phyloP scores from a whole-genome alignment of 2,888 invertebrate genomes.

The Drosophila imparisetae region DNA sequence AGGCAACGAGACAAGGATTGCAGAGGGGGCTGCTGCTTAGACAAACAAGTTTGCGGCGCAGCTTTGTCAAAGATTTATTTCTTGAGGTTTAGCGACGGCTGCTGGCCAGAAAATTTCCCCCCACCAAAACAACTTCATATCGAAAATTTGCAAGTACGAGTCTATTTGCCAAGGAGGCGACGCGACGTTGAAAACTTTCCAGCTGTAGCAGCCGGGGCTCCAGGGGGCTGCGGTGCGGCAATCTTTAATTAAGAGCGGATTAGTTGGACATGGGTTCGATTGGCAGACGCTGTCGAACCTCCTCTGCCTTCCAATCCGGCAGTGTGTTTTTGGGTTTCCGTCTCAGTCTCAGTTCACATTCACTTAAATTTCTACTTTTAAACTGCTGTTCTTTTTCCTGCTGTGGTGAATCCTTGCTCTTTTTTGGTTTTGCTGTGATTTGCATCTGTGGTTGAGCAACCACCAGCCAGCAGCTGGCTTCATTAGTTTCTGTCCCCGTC shows the following conservation, averaged over 20 bases:
- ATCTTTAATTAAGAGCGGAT: slow-evolving; percentile 85
- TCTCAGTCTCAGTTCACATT: background rate
- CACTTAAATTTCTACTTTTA: background rate
- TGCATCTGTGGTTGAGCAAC: slow-evolving; percentile 83
- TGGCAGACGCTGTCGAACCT: slow-evolving; percentile 48
- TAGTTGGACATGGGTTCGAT: slow-evolving; percentile 83
- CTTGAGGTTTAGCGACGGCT: slow-evolving; percentile 78
- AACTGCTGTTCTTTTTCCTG: background rate
- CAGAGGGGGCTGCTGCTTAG: slow-evolving; percentile 68
- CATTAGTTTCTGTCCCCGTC: slow-evolving; percentile 53
- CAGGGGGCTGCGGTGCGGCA: slow-evolving; percentile 45
- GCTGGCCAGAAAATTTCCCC: slow-evolving; percentile 51
- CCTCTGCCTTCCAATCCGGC: background rate
- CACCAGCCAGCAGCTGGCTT: slow-evolving; percentile 72
- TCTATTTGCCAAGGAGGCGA: slow-evolving; percentile 54
- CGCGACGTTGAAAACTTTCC: slow-evolving; percentile 41
- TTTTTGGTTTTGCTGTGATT: slow-evolving; percentile 78
- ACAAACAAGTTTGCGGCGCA: slow-evolving; percentile 83
- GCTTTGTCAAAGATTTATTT: slow-evolving; percentile 84
- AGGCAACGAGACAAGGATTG: background rate
- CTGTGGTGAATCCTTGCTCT: slow-evolving; percentile 75
- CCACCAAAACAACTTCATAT: slow-evolving; percentile 56
- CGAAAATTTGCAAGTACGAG: slow-evolving; percentile 69
- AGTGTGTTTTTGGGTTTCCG: slow-evolving; percentile 5
- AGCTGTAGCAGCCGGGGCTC: background rate